A percentile compares a stretch with the other conserved stretches of the same genome.
These are phyloP conservation scores for Hetaerina titia DNA, from an alignment of 2,888 invertebrate species.

Conservation along the genomic window DNA sequence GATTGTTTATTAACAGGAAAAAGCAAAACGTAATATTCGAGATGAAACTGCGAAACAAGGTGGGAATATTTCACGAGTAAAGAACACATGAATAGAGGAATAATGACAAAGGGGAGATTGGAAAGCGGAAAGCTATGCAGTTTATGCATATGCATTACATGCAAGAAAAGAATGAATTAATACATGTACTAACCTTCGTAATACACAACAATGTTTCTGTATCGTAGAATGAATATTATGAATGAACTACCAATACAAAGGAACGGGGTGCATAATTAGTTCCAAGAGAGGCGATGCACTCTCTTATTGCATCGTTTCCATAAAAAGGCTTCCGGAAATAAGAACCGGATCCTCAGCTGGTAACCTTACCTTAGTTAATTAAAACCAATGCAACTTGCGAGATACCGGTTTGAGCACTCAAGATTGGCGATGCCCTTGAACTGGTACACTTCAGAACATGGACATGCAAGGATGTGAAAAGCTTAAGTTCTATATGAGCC, in stretches of 20 bases:
- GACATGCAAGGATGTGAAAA: neutral
- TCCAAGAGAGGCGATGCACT: neutral
- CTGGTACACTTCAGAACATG: neutral
- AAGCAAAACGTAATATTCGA: too few relatives aligned
- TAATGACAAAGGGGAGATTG: too few relatives aligned
- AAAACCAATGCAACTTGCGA: neutral
- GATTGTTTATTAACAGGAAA: too few relatives aligned
- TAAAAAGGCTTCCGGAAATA: neutral
- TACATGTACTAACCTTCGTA: neutral
- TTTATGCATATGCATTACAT: too few relatives aligned
- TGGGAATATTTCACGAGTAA: too few relatives aligned
- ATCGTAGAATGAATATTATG: neutral
- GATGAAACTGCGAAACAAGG: too few relatives aligned
- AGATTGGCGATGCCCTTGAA: neutral
- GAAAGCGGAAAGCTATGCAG: too few relatives aligned
- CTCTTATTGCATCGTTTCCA: neutral
- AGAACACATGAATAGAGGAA: too few relatives aligned
- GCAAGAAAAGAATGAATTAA: too few relatives aligned
- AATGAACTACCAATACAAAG: neutral
- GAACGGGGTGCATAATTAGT: neutral
- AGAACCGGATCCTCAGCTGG: neutral
- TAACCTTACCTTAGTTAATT: neutral
- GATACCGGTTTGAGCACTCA: neutral
- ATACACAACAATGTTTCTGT: neutral
- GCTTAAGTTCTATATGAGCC: neutral